Evolutionary conservation across 2,113 vertebrate species (phyloP), one percentile per base, ranked within the genome.

Genomic region (Garra rufa): DNA sequence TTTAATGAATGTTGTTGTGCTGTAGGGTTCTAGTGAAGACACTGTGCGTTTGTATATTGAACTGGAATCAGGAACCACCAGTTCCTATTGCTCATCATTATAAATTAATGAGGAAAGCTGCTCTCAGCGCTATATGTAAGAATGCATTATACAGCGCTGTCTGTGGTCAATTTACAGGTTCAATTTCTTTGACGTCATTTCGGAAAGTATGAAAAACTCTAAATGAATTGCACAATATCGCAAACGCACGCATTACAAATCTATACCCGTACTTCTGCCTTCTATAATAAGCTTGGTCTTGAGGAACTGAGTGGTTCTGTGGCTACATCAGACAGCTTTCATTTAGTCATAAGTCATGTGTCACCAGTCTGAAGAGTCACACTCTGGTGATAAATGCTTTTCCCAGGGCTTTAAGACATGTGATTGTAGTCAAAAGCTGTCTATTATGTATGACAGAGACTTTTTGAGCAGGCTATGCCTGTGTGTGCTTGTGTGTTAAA

Each of bases 361-460:
- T 86, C 85, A 89, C 76, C 85, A 71, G 43, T 84, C 38, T 77
- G 76, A 86, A 89, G 84, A 69, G 67, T 87, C 80, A 87, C 85
- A 90, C 85, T 83, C 50, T 26, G 14, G 83, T 87, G 85, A 90
- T 88, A 84, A 83, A 89, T 78, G 77, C 85, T 87, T 88, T 63
- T 2, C 2, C 41, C n/a, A 63, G 28, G 17, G 28, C n/a, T 48
- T 55, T 55, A 52, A 15, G 8, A 44, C 76, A 63, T 78, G 41
- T 80, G 77, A 80, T 48, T 80, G 24, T 48, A 61, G 38, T 26
- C 43, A 57, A n/a, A n/a, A 55, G 13, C 26, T 21, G n/a, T 30
- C 30, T 8, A 28, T 80, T 44, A 46, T 2, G 41, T 9, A 44
- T 44, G n/a, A 46, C 28, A 74, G 46, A 21, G 4, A n/a, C 82